These are phyloP conservation scores for Spongilla lacustris DNA, from an alignment of 37 sponge, comb jelly and placozoan genomes.

Conservation along the genomic window DNA sequence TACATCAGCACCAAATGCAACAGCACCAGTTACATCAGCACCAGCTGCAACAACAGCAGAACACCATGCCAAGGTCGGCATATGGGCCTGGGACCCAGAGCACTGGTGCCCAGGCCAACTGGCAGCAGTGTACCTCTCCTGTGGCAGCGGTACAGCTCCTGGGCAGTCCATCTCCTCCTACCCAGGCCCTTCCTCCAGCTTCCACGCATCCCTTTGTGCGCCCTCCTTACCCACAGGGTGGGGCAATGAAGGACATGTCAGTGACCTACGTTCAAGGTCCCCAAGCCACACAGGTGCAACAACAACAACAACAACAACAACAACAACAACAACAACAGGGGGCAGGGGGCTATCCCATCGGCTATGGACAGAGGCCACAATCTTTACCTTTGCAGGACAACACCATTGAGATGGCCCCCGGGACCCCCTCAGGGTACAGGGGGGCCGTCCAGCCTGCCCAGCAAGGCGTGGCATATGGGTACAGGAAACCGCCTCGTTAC, in stretches of 20 bases:
- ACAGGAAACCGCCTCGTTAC: background rate
- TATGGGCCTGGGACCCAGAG: background rate
- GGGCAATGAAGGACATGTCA: background rate
- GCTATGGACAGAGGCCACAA: background rate
- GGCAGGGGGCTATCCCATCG: background rate
- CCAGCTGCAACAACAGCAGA: constrained; percentile 11
- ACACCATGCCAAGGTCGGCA: background rate
- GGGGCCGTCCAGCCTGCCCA: background rate
- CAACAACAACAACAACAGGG: background rate
- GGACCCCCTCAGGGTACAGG: background rate
- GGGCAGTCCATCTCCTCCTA: background rate
- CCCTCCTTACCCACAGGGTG: background rate
- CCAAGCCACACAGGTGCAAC: background rate
- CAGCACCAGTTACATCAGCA: background rate
- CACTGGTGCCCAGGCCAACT: background rate
- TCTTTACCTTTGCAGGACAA: background rate
- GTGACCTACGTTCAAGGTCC: background rate
- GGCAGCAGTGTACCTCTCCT: background rate
- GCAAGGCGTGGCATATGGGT: background rate
- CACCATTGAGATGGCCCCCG: background rate
- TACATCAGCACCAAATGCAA: constrained; percentile 1
- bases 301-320: background rate
- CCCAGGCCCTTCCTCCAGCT: background rate
- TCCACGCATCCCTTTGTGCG: background rate
- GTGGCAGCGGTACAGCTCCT: background rate